Base-by-base conservation (phyloP, 2,888 invertebrate genomes). In the Apamea epomidion region DNA sequence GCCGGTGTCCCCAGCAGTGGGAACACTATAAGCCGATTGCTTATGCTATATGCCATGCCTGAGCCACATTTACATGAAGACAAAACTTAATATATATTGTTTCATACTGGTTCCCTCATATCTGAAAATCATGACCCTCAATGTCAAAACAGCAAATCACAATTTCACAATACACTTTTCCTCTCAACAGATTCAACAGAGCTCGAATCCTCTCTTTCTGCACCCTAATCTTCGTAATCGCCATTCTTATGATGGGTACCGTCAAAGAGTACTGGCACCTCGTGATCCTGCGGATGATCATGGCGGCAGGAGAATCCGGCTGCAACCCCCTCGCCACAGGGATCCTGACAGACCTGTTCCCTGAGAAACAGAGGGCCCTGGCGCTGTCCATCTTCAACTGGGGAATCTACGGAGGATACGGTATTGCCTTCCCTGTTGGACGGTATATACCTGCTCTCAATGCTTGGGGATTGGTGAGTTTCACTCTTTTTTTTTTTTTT, bases 351-450 rank as follows among this genome's bases (percentile, higher is more conserved):
- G 98, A 99, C 92, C 97, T 98, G 91, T 98, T 98, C 92, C 98
- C 98, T 0, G 98, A 98, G 92, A 97, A 98, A 84, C 98, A 99
- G 91, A 97, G 99, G 79, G 99, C 99, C 1, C 95, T 99, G 67
- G 99, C 99, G 25, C 98, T 99, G 97, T 99, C 99, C 1, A 98
- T 99, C 84, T 99, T 99, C 97, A 99, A 99, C 95, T 99, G 99
- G 99, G 99, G 99, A 21, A 99, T 99, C 88, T 99, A 99, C 92
- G 99, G 99, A 58, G 99, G 99, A 5, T 99, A 99, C 90, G 99
- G 99, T 70, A 98, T 99, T 86, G 99, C 99, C 0, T 99, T 99
- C 93, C 99, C 99, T 0, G 98, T 99, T 10, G 99, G 99, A 0
- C 98, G 99, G 88, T 99, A 99, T 90, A 97, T 99, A 25, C 98